Percentiles rank a stretch among this genome's conserved stretches.
These are phyloP conservation scores for Cherax quadricarinatus DNA, from an alignment of 1,140 invertebrate species.

Conservation along the genomic window DNA sequence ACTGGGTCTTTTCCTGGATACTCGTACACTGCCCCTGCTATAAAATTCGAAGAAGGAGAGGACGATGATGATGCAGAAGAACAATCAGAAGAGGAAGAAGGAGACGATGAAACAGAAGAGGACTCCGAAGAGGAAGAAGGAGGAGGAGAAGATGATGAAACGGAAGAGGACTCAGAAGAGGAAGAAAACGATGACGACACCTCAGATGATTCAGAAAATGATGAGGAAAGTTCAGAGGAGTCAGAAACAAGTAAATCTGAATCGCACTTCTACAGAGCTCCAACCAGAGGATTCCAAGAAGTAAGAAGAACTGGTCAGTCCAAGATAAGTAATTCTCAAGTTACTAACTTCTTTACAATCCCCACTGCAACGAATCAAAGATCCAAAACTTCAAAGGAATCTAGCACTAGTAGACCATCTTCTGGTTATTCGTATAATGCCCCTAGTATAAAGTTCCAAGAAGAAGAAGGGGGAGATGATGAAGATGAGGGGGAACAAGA, in stretches of 20 bases:
- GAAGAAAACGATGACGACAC: background rate
- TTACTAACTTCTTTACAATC: constrained; percentile 20
- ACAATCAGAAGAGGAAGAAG: background rate
- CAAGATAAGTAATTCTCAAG: background rate
- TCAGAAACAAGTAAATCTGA: no score
- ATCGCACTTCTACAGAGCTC: background rate
- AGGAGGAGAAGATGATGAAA: background rate
- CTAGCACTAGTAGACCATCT: background rate
- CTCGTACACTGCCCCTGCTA: background rate
- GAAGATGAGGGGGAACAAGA: background rate
- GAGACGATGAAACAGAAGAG: background rate
- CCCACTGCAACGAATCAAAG: background rate
- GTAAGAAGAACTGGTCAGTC: background rate
- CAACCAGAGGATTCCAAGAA: background rate
- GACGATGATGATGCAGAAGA: background rate
- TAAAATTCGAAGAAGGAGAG: background rate
- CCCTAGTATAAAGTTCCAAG: background rate
- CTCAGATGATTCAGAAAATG: no score
- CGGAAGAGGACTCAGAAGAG: background rate
- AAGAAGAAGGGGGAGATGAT: background rate
- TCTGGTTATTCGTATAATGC: background rate
- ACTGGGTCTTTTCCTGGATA: background rate
- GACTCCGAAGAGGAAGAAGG: background rate
- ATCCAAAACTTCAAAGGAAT: background rate
- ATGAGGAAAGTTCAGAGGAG: background rate